Evolutionary conservation across 2,113 vertebrate species (phyloP).

Genomic region (Ciconia maguari): DNA sequence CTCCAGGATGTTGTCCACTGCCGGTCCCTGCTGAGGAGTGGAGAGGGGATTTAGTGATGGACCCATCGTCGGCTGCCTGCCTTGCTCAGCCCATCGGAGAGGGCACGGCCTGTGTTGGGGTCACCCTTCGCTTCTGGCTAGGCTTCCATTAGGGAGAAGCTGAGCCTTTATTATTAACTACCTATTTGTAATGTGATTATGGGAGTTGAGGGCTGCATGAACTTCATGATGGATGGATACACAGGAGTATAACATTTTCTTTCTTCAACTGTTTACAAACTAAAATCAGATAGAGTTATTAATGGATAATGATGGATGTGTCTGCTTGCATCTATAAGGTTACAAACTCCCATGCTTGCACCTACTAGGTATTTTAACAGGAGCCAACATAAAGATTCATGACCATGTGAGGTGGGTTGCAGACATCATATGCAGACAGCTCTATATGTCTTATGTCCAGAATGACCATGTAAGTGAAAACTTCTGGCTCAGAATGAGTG

Average conservation of each 20-base stretch:
- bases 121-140: neutral
- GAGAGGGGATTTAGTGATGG: neutral
- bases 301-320: neutral
- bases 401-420: neutral
- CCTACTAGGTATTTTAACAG: neutral
- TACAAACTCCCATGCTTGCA: neutral
- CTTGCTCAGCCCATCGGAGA: neutral
- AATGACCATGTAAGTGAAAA: neutral
- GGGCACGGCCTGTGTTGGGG: neutral
- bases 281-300: neutral
- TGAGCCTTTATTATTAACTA: neutral
- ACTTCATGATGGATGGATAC: neutral
- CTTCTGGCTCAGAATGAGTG: neutral
- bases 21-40: neutral
- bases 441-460: neutral
- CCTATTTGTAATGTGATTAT: neutral
- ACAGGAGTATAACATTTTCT: neutral
- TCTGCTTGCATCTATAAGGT: neutral
- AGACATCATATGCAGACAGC: neutral
- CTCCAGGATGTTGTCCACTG: neutral
- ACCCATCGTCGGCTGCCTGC: accelerated
- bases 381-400: neutral
- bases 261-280: neutral
- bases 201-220: neutral
- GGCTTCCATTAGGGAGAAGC: neutral